Evolutionary conservation across 2,113 vertebrate species (phyloP).

Genomic region (Hippocampus mohnikei): DNA sequence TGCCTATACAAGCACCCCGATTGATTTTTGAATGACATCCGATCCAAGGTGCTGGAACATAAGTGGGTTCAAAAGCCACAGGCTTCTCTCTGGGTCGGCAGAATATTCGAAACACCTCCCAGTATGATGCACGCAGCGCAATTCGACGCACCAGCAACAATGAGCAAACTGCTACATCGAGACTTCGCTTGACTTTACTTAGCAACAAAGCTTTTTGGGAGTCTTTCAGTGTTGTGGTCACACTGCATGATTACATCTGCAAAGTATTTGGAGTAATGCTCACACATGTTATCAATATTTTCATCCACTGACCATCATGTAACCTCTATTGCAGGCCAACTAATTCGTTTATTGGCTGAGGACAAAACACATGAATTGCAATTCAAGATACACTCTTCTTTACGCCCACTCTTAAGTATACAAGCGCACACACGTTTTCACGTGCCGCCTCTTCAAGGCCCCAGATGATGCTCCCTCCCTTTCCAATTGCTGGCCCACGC

Average conservation of each 20-base stretch:
- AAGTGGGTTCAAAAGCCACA: not conserved
- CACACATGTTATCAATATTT: conserved; percentile 4
- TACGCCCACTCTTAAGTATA: not conserved
- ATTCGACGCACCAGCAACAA: not conserved
- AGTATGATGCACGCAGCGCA: not conserved
- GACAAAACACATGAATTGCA: conserved; percentile 2
- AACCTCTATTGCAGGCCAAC: not conserved
- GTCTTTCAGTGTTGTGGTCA: not conserved
- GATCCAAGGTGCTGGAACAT: not conserved
- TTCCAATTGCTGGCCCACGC: conserved; percentile 48
- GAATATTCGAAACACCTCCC: not conserved
- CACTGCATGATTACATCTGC: not conserved
- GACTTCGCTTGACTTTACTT: not conserved
- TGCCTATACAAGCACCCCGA: not conserved
- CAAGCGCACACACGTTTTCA: conserved; percentile 25
- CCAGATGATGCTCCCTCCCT: conserved; percentile 57
- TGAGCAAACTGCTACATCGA: not conserved
- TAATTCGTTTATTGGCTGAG: not conserved
- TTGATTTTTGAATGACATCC: not conserved
- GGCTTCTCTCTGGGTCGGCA: not conserved
- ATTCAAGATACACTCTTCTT: conserved; percentile 3
- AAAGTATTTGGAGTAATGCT: conserved; percentile 3
- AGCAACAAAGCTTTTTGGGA: not conserved
- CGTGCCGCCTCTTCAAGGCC: conserved; percentile 47
- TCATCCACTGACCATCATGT: not conserved